phyloP scores from a whole-genome alignment of 2,113 vertebrate genomes.

The Mesembrinibis cayennensis region DNA sequence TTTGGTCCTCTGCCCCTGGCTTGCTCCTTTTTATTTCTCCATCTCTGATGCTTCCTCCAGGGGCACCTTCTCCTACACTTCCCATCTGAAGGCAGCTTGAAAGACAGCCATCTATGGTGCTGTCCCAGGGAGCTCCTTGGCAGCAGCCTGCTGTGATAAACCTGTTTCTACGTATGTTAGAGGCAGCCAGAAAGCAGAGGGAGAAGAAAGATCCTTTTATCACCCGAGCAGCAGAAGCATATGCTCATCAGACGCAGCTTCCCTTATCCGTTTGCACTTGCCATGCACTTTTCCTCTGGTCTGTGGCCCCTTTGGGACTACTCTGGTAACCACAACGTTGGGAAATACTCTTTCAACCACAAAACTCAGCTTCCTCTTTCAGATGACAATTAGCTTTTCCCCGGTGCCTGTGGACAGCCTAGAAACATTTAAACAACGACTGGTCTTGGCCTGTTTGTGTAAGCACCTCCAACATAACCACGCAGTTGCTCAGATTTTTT shows the following conservation, averaged over 20 bases:
- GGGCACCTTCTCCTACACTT: neutral
- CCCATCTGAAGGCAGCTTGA: neutral
- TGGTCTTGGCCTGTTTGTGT: neutral
- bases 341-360: conserved; percentile 24
- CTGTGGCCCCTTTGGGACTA: neutral
- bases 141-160: neutral
- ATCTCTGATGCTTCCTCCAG: neutral
- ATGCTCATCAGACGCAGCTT: neutral
- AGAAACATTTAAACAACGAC: neutral
- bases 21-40: neutral
- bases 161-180: neutral
- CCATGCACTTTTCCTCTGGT: neutral
- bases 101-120: neutral
- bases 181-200: neutral
- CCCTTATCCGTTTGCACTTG: neutral
- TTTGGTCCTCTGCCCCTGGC: neutral
- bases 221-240: neutral
- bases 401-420: neutral
- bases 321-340: neutral
- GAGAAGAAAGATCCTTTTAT: neutral
- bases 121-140: neutral
- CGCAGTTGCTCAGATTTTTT: rapidly evolving
- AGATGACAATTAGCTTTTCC: neutral
- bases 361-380: conserved; percentile 29
- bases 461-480: rapidly evolving